Evolutionary conservation across 2,113 vertebrate genomes (phyloP), one percentile per base, ranked within the genome.

Genomic region (Tragelaphus strepsiceros): DNA sequence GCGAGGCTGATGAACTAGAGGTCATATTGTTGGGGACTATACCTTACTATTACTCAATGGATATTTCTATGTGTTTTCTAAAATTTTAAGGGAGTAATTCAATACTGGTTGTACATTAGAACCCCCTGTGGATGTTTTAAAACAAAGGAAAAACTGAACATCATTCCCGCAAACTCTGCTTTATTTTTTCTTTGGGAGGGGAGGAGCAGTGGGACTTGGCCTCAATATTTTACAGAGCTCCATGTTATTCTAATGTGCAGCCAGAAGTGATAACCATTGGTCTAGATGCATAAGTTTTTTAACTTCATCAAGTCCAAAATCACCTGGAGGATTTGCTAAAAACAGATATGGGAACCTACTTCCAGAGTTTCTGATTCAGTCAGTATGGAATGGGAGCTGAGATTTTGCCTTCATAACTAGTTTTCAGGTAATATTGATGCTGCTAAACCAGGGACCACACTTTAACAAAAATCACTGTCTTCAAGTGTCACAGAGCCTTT

Each of bases 401-500:
- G 80, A 86, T 35, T 88, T 24, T 67, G 14, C 51, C 21, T 61
- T 78, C 83, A 53, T 61, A 91, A 82, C 46, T n/a, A 17, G 22
- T 43, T 92, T 32, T 28, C 53, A 22, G 43, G 26, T 78, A 51
- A 28, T 32, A 35, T 10, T 62, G 62, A 28, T 5, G 54, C 35
- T 82, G 43, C 7, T 51, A 17, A 93, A 49, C 13, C 28, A 94
- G 15, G 32, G 39, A 94, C n/a, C 6, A 61, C 1, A 49, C 26
- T 88, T 96, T 62, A 81, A 81, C 49, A 88, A 96, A 71, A 95
- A 87, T 19, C 49, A 56, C 7, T 19, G 30, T 51, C 88, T 14
- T 89, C 24, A 85, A 89, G 61, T 83, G 59, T 92, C 90, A 96
- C 94, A 90, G 92, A 92, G 30, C 4, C 39, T 46, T 96, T 93